Evolutionary conservation across 2,888 invertebrate genomes (phyloP).

Genomic region (Megaustenia siamemsis): DNA sequence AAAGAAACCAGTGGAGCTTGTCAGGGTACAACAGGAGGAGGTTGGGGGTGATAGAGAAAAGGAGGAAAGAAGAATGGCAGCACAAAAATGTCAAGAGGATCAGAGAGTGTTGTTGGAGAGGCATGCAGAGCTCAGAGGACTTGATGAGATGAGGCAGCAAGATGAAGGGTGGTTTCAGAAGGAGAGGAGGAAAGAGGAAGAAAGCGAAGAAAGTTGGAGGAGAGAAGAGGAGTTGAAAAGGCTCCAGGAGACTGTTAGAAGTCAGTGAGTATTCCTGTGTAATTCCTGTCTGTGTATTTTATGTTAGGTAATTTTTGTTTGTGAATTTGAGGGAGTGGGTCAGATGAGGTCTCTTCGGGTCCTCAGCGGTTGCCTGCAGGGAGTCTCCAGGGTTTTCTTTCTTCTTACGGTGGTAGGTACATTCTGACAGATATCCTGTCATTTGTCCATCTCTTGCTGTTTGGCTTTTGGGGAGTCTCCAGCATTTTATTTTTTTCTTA

Average conservation of each 20-base stretch:
- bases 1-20: slow-evolving; percentile 76
- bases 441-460: no score
- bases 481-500: no score
- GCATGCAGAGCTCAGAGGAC: slow-evolving; percentile 57
- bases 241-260: slow-evolving; percentile 34
- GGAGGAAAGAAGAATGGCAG: slow-evolving; percentile 73
- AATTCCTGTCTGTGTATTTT: background rate
- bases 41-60: slow-evolving; percentile 76
- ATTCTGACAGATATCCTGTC: no score
- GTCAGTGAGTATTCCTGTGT: slow-evolving; percentile 41
- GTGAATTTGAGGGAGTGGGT: no score
- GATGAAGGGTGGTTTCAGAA: slow-evolving; percentile 53
- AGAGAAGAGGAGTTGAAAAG: slow-evolving; percentile 59
- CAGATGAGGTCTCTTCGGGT: no score
- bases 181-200: slow-evolving; percentile 55
- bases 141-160: slow-evolving; percentile 52
- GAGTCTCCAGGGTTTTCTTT: no score
- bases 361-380: no score
- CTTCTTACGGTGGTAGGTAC: no score
- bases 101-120: slow-evolving; percentile 71
- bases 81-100: slow-evolving; percentile 72
- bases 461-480: no score
- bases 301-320: no score
- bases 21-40: slow-evolving; percentile 74
- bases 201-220: slow-evolving; percentile 58